phyloP scores from a whole-genome alignment of 2,113 vertebrate species.

The Neolamprologus caudopunctatus region DNA sequence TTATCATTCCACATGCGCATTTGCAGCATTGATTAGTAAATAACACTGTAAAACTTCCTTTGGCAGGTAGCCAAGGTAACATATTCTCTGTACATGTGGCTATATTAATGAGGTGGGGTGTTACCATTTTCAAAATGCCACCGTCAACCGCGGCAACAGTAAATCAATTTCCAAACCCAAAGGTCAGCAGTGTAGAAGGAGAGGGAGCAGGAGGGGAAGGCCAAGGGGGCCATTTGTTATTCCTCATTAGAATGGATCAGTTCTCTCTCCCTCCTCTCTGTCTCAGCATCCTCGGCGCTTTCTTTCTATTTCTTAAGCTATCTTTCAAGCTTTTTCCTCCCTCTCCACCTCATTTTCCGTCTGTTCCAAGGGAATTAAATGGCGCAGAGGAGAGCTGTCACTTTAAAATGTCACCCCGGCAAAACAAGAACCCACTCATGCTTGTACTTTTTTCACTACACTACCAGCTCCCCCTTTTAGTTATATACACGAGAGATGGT shows the following conservation, averaged over 20 bases:
- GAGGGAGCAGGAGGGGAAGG: conserved; percentile 31
- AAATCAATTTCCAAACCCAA: conserved; percentile 75
- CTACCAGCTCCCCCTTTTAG: not conserved
- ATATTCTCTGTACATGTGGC: conserved; percentile 56
- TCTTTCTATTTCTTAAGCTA: not conserved
- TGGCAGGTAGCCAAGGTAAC: conserved; percentile 39
- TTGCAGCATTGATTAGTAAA: conserved; percentile 49
- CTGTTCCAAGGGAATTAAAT: conserved; percentile 49
- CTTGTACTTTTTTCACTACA: conserved; percentile 38
- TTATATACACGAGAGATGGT: not conserved
- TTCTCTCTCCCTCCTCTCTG: not conserved
- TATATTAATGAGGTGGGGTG: conserved; percentile 71
- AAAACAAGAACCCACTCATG: conserved; percentile 56
- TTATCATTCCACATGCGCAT: conserved; percentile 4
- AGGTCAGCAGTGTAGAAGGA: conserved; percentile 69
- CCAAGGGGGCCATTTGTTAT: conserved; percentile 62
- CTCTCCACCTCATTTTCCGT: conserved; percentile 12
- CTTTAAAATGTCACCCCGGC: conserved; percentile 58
- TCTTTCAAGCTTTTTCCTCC: not conserved
- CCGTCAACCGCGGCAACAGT: conserved; percentile 67
- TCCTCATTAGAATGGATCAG: conserved; percentile 70
- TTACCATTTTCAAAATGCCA: conserved; percentile 78
- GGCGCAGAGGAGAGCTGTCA: conserved; percentile 50
- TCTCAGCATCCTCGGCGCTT: conserved; percentile 16
- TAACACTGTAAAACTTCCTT: conserved; percentile 37